Conservation (phyloP, 2,797 vertebrate species). For the Echiichthys vipera region DNA sequence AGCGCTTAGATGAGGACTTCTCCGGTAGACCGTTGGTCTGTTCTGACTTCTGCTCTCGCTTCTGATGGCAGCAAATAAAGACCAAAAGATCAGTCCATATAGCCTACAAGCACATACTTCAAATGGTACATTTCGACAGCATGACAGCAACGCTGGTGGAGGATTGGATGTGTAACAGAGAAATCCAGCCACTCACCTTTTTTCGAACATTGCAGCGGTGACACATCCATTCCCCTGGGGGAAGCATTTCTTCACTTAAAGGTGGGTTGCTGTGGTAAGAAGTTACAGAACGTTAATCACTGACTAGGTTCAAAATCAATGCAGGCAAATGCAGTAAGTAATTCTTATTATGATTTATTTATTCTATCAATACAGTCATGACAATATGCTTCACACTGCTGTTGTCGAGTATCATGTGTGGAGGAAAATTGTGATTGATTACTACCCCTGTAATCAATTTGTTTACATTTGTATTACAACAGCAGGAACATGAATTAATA, state of each 20-base stretch:
- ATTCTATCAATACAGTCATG: background rate
- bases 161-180: background rate
- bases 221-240: constrained; percentile 99
- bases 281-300: background rate
- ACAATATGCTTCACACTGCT: background rate
- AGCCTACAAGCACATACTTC: background rate
- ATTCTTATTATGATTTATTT: background rate
- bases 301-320: background rate
- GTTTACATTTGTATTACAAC: background rate
- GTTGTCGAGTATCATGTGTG: no score
- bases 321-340: background rate
- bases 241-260: constrained; percentile 98
- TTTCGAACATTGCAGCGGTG: constrained; percentile 96
- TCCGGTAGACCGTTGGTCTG: constrained; percentile 96
- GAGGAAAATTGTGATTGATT: no score
- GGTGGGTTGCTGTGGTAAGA: constrained; percentile 91
- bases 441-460: no score
- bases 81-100: background rate
- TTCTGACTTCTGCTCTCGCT: constrained; percentile 96
- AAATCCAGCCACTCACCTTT: constrained; percentile 84
- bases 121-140: background rate
- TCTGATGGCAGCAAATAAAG: constrained; percentile 79
- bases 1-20: constrained; percentile 87
- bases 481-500: background rate
- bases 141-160: background rate